Conservation (phyloP, 2,888 invertebrate species). For the Caenorhabditis sp. region DNA sequence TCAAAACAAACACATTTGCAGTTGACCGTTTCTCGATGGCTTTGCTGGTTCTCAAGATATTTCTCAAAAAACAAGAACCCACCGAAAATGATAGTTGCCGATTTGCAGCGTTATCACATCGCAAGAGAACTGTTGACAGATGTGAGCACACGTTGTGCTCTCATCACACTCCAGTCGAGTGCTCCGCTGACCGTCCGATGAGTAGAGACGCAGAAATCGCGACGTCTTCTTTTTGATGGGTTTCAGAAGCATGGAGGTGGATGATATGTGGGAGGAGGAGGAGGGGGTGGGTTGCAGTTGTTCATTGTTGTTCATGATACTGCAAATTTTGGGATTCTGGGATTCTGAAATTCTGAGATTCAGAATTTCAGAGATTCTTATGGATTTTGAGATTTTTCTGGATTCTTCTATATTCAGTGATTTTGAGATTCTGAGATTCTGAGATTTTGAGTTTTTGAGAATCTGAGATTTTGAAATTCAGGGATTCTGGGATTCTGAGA, state of each 20-base stretch:
- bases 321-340: no score
- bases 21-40: no score
- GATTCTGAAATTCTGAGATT: no score
- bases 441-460: no score
- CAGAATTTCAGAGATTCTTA: no score
- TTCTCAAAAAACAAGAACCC: background rate
- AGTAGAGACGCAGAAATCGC: conserved; percentile 61
- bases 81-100: conserved; percentile 66
- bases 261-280: background rate
- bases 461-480: no score
- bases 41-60: no score
- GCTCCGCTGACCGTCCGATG: conserved; percentile 69
- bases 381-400: no score
- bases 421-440: no score
- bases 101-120: conserved; percentile 63
- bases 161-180: conserved; percentile 58
- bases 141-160: conserved; percentile 49
- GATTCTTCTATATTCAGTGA: no score
- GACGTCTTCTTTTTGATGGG: conserved; percentile 8
- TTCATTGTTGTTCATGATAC: conserved; percentile 42
- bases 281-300: conserved; percentile 21
- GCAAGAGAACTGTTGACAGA: conserved; percentile 63
- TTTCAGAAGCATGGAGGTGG: conserved; percentile 8
- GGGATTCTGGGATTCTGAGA: no score
- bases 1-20: no score